Base-by-base conservation (phyloP, 2,113 vertebrate genomes). In the Opisthocomus hoazin region DNA sequence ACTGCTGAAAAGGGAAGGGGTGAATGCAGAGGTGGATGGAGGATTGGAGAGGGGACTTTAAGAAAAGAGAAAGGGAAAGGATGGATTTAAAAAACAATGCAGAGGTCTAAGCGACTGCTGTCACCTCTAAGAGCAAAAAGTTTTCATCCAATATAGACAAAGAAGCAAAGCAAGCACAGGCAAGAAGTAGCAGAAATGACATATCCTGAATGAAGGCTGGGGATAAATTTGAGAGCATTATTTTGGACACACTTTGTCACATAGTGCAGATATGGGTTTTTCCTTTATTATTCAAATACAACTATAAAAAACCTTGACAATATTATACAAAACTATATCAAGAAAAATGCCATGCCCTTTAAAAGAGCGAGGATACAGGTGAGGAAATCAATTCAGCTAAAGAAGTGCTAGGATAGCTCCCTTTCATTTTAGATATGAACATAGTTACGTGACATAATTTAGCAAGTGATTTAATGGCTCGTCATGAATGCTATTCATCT, bases 381-480 rank as follows among this genome's bases (percentile, higher is more conserved):
- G 45, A 89, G 30, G 45, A 91, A 90, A 94, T 69, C 43, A 70
- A 45, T 92, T 74, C 77, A 84, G 43, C 65, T 69, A 87, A 91
- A 82, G 11, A 71, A 92, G 23, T 2, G 0, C 70, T 34, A 84
- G 45, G 76, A 71, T 26, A 92, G 41, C 65, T 82, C 15, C 29
- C n/a, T 91, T 84, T 95, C 81, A 83, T 73, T 91, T 84, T 75
- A 94, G 56, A 54, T 73, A 87, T 17, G 58, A 90, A 84, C 37
- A 41, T 12, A 81, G 51, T 86, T 93, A 86, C 5, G 20, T 68
- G 85, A 86, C 51, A 90, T 26, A 65, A 89, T 64, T 89, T 92
- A 90, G 74, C 61, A 93, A 90, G 84, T 54, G 65, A 94, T 93
- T 93, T 94, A 95, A 92, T 73, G 70, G 70, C 26, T 86, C 64